phyloP scores from a whole-genome alignment of 2,113 vertebrate species.

The Rafetus swinhoei region DNA sequence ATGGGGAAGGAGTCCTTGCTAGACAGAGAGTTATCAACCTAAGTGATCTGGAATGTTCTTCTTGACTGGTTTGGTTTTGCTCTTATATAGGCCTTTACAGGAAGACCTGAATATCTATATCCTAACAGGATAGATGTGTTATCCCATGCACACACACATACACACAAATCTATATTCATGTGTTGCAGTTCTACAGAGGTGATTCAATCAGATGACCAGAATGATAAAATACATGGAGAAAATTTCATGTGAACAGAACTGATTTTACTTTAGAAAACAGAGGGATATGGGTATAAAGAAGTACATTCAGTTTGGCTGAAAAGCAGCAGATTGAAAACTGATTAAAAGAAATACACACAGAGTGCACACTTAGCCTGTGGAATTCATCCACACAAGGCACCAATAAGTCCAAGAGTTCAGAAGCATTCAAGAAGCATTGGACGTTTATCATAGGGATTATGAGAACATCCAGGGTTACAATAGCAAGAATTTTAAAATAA shows the following conservation, averaged over 20 bases:
- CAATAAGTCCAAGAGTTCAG: accelerated
- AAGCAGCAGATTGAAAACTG: accelerated
- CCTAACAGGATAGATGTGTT: too few relatives aligned
- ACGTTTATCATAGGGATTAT: background rate
- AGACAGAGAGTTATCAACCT: too few relatives aligned
- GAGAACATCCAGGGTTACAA: background rate
- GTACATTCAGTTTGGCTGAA: background rate
- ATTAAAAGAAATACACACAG: background rate
- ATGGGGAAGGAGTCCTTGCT: too few relatives aligned
- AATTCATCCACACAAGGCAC: accelerated
- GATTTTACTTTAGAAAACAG: background rate
- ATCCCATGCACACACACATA: background rate
- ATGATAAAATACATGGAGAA: background rate
- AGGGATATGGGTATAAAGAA: background rate
- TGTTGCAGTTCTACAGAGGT: background rate
- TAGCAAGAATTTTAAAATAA: background rate
- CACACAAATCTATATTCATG: background rate
- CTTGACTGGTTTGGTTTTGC: too few relatives aligned
- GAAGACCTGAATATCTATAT: too few relatives aligned
- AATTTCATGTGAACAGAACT: background rate
- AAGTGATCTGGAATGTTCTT: too few relatives aligned
- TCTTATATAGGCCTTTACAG: too few relatives aligned
- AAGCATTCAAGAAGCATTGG: background rate
- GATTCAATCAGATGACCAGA: background rate
- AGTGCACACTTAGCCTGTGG: background rate